phyloP scores from a whole-genome alignment of 2,797 vertebrate genomes.

The Sebastes oblongus region DNA sequence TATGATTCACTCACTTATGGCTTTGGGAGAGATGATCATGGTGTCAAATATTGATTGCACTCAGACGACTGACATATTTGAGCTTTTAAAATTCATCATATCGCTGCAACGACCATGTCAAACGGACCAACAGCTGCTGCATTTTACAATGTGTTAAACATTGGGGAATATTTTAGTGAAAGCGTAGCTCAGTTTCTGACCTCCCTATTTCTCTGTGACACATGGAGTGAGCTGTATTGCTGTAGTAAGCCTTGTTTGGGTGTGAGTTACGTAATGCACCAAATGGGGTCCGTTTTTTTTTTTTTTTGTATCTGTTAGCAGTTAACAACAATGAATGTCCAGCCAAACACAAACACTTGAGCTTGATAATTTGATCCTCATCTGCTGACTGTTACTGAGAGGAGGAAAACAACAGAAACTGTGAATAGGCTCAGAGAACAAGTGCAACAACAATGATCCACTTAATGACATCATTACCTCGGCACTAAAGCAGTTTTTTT shows the following conservation, averaged over 20 bases:
- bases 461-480: conserved; percentile 26
- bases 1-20: conserved; percentile 25
- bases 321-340: conserved; percentile 1
- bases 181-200: neutral
- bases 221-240: neutral
- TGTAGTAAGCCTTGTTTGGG: conserved; percentile 14
- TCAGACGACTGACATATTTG: neutral
- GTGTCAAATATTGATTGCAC: conserved; percentile 11
- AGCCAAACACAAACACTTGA: conserved; percentile 44
- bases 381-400: conserved; percentile 10
- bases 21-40: conserved; percentile 13
- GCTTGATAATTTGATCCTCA: conserved; percentile 24
- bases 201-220: neutral
- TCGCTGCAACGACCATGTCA: neutral
- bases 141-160: neutral
- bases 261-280: conserved; percentile 38
- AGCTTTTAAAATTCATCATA: neutral
- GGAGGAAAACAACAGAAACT: conserved; percentile 6
- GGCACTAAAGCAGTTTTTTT: neutral
- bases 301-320: conserved; percentile 3
- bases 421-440: conserved; percentile 33
- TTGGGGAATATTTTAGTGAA: neutral
- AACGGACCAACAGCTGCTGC: neutral
- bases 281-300: conserved; percentile 6
- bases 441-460: conserved; percentile 31